A percentile compares a stretch with the other conserved stretches of the same genome.
Conservation (phyloP, 23 tunicate genomes). For the Styela plicata region DNA sequence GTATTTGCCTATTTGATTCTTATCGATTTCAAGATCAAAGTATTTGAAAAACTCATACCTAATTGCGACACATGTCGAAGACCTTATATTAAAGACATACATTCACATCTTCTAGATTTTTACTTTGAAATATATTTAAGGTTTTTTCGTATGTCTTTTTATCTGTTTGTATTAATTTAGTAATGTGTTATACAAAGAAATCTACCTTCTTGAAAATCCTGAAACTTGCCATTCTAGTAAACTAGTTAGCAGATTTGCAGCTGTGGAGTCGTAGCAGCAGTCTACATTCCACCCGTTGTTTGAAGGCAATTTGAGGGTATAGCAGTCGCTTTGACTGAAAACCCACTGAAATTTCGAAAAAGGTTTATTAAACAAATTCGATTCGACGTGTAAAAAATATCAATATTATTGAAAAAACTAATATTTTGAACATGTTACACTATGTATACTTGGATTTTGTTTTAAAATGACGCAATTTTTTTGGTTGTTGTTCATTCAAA, state of each 20-base stretch:
- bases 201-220: conserved; percentile 73
- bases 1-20: neutral
- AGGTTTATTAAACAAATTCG: neutral
- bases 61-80: too few relatives aligned
- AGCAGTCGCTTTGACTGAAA: conserved; percentile 20
- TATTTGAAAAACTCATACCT: neutral
- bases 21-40: neutral
- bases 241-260: conserved; percentile 33
- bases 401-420: too few relatives aligned
- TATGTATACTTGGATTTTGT: too few relatives aligned
- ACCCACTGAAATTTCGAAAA: neutral
- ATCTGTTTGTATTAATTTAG: too few relatives aligned
- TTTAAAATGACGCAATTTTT: too few relatives aligned
- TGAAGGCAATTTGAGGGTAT: conserved; percentile 37
- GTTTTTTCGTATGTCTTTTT: too few relatives aligned
- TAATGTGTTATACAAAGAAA: too few relatives aligned
- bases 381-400: neutral
- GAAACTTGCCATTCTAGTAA: conserved; percentile 54
- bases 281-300: conserved; percentile 81
- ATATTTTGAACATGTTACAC: too few relatives aligned
- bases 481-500: too few relatives aligned
- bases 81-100: too few relatives aligned
- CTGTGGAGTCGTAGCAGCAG: conserved; percentile 48
- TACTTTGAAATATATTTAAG: too few relatives aligned
- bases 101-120: too few relatives aligned